Percentiles rank a stretch among this genome's conserved stretches.
phyloP scores from a whole-genome alignment of 2,888 invertebrate genomes.

The Byasa hedistus region DNA sequence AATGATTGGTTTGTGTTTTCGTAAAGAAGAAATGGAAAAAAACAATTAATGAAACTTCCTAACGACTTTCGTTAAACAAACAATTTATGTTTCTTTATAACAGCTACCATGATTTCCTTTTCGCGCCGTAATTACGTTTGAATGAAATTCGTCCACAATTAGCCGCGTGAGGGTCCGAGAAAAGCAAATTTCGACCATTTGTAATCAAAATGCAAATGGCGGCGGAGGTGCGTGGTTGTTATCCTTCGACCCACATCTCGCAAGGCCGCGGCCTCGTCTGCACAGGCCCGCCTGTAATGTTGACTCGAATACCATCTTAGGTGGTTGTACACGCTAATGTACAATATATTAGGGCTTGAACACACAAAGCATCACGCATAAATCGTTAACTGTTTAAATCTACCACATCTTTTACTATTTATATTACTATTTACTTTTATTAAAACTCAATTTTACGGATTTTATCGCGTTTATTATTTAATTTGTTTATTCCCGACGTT shows the following conservation, averaged over 20 bases:
- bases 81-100: slow-evolving; percentile 36
- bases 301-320: slow-evolving; percentile 32
- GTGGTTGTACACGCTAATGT: slow-evolving; percentile 21
- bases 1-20: not conserved
- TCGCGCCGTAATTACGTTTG: slow-evolving; percentile 36
- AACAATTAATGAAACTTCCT: slow-evolving; percentile 5
- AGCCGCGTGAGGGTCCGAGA: slow-evolving; percentile 43
- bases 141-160: slow-evolving; percentile 60
- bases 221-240: slow-evolving; percentile 52
- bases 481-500: no score
- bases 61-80: slow-evolving; percentile 9
- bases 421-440: no score
- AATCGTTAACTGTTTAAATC: not conserved
- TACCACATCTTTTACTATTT: no score
- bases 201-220: slow-evolving; percentile 76
- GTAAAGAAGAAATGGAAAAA: not conserved
- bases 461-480: no score
- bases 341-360: slow-evolving; percentile 15
- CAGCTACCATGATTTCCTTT: slow-evolving; percentile 50
- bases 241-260: slow-evolving; percentile 75
- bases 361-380: slow-evolving; percentile 16
- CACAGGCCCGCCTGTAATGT: slow-evolving; percentile 31
- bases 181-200: slow-evolving; percentile 50
- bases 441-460: no score
- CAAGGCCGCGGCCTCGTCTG: slow-evolving; percentile 68